These are phyloP conservation scores for Sebastes variabilis DNA, from an alignment of 2,797 vertebrate species.

Conservation along the genomic window DNA sequence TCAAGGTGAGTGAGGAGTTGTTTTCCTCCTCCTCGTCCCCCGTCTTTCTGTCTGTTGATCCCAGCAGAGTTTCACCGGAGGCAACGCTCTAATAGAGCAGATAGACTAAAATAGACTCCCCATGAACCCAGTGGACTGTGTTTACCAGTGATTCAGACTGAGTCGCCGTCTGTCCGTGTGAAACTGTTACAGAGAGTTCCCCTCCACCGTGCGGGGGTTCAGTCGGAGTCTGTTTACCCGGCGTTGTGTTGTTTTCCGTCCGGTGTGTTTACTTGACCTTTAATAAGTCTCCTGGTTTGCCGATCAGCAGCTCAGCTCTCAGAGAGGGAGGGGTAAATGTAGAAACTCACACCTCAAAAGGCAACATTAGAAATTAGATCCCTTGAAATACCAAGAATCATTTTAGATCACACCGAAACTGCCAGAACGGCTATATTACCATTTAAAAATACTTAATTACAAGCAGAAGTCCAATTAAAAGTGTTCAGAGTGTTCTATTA, in stretches of 20 bases:
- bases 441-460: neutral
- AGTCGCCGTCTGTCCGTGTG: neutral
- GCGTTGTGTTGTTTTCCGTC: constrained; percentile 34
- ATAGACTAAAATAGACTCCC: constrained; percentile 59
- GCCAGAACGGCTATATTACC: neutral
- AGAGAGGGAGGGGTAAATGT: neutral
- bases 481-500: neutral
- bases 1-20: constrained; percentile 19
- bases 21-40: constrained; percentile 6
- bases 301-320: constrained; percentile 18
- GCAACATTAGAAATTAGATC: neutral
- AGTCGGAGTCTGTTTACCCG: constrained; percentile 51
- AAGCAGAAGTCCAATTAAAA: neutral
- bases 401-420: neutral
- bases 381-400: neutral
- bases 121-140: constrained; percentile 50
- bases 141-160: constrained; percentile 36
- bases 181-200: constrained; percentile 14
- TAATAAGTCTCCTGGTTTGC: constrained; percentile 33
- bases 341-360: neutral
- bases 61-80: constrained; percentile 14
- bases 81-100: constrained; percentile 17
- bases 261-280: constrained; percentile 62
- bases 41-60: constrained; percentile 3
- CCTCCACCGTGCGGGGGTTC: neutral